These are phyloP conservation scores for Emmelina monodactyla DNA, from an alignment of 2,888 invertebrate genomes.

Conservation along the genomic window DNA sequence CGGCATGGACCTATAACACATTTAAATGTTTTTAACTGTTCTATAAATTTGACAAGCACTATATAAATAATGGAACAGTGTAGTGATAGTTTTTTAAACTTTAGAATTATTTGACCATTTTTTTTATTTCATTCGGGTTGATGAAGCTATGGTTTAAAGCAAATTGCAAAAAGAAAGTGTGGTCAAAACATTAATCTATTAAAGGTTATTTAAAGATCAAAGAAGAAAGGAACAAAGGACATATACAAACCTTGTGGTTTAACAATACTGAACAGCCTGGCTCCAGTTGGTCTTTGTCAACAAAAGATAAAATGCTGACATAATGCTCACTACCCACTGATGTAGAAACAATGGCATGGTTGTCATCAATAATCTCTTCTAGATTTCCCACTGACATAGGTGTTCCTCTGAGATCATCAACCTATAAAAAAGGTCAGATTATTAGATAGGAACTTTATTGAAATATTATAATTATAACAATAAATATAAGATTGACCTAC, in stretches of 20 bases:
- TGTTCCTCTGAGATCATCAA: slow-evolving; percentile 97
- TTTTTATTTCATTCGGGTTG: too few relatives aligned
- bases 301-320: slow-evolving; percentile 98
- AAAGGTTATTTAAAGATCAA: background rate
- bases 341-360: slow-evolving; percentile 99
- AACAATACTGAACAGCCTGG: slow-evolving; percentile 98
- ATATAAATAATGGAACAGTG: too few relatives aligned
- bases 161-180: too few relatives aligned
- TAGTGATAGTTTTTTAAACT: too few relatives aligned
- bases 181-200: too few relatives aligned
- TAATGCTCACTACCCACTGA: slow-evolving; percentile 99
- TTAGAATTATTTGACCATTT: too few relatives aligned
- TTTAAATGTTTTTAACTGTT: too few relatives aligned
- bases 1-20: slow-evolving; percentile 90
- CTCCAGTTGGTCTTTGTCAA: slow-evolving; percentile 98
- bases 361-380: slow-evolving; percentile 99
- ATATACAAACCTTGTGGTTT: slow-evolving; percentile 84
- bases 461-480: slow-evolving; percentile 2
- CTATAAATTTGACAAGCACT: too few relatives aligned
- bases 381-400: slow-evolving; percentile 99
- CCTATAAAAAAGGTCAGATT: slow-evolving; percentile 39
- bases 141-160: too few relatives aligned
- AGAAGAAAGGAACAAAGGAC: background rate
- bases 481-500: slow-evolving; percentile 21
- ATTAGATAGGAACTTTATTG: background rate